Base-by-base conservation (phyloP, 2,113 vertebrate species). In the Miniopterus natalensis region DNA sequence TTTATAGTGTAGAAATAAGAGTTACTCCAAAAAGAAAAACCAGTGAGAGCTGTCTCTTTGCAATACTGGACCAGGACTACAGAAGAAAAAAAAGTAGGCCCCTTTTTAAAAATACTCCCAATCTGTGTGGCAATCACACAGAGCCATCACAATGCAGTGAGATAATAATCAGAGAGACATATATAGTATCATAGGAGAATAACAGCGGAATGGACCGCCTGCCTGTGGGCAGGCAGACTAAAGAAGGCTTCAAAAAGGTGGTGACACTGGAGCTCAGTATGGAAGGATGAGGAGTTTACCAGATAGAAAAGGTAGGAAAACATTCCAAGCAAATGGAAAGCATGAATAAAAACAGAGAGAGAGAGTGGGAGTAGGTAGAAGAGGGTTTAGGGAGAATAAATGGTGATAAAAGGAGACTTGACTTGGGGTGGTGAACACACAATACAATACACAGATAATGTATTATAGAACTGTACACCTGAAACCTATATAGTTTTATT, bases 281-380 rank as follows among this genome's bases (percentile, higher is more conserved):
- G 88, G 25, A 84, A 88, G 13, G 31, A 83, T 63, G 40, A 93
- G 20, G 55, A 61, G 36, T 70, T 85, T 70, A 75, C 51, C 42
- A 89, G 23, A 75, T 17, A 78, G 40, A 84, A 84, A 79, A 59
- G 14, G 23, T 2, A 80, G 36, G 14, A 81, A 93, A 49, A 61
- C 25, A 89, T 31, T 89, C 20, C 40, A 90, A 93, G 47, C 42
- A 88, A 90, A 94, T 31, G 57, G 25, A 66, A 94, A 89, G 36
- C 6, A 68, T 53, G 12, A 95, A 74, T 40, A 88, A 94, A 94
- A 94, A 49, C 20, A 85, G 10, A 79, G 31, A 80, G 12, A 11
- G 66, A n/a, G 47, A 31, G 45, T 15, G 23, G 1, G 20, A 23
- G 75, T 12, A 14, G 2, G 14, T 29, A 40, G 77, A 13, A 53